Base-by-base conservation (phyloP, 2,797 vertebrate genomes). In the Girardinus metallicus region DNA sequence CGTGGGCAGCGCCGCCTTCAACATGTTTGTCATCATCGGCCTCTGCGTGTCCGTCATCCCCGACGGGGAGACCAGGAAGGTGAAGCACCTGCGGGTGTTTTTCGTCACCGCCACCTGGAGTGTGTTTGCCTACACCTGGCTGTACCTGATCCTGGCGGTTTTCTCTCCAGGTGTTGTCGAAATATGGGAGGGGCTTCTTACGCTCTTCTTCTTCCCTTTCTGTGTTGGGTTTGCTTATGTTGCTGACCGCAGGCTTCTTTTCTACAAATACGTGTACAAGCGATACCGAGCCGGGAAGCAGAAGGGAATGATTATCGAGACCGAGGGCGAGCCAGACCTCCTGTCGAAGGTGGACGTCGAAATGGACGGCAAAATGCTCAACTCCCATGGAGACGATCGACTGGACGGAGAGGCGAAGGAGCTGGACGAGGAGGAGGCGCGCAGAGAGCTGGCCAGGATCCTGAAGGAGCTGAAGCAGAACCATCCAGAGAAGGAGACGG, bases 21-120 rank as follows among this genome's bases (percentile, higher is more conserved):
- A 99, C 86, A 99, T 99, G 98, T 99, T 99, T n/a, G 97, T 99
- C 84, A 99, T 99, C 86, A 99, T 99, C 0, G 98, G 98, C 0
- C 89, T 99, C 0, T 99, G 98, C 11, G 98, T 99, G 8, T 98
- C 97, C 0, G 98, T 99, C 57, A 98, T 99, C 66, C 98, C 98
- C 0, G 97, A 99, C 0, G 98, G 98, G 7, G 96, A 99, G 86
- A 96, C 96, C 12, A 94, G 98, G 62, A 97, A 96, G 90, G 97
- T 99, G 47, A 99, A 99, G 84, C 98, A 99, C 85, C 92, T 99
- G 44, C 81, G 98, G 7, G 98, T 99, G 66, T 99, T 99, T 92
- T 99, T 99, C 21, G 97, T 99, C 81, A 99, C 98, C 0, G 98
- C 98, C 0, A 87, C 97, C 44, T 99, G 98, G 98, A 99, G 98